Percentiles rank a stretch among this genome's conserved stretches.
Conservation (phyloP, 2,797 vertebrate species). For the Esox masquinongy region DNA sequence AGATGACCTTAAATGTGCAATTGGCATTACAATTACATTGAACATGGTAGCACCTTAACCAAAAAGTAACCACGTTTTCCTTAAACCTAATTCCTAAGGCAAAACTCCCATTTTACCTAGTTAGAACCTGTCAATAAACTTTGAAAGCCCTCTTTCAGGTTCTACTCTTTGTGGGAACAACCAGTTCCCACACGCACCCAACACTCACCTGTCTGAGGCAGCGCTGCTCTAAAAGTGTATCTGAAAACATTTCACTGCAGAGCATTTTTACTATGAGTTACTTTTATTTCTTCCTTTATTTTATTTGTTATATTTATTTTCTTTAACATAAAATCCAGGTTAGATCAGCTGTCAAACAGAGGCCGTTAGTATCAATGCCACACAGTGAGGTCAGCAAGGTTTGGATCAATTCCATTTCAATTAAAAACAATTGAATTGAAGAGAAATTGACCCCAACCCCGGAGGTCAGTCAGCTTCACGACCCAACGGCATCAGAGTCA, state of each 20-base stretch:
- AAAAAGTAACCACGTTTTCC: too few species aligned
- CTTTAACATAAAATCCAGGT: constrained; percentile 71
- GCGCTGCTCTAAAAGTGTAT: constrained; percentile 39
- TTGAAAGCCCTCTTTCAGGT: too few species aligned
- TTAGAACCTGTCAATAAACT: too few species aligned
- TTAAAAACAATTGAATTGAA: not conserved
- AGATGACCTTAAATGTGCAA: too few species aligned
- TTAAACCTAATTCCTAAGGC: too few species aligned
- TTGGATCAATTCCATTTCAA: not conserved
- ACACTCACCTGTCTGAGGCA: not conserved
- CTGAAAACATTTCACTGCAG: constrained; percentile 53
- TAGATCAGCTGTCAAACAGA: constrained; percentile 70
- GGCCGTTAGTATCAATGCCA: constrained; percentile 70
- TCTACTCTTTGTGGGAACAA: too few species aligned
- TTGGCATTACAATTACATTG: too few species aligned
- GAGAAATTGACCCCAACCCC: not conserved
- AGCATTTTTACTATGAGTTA: constrained; percentile 73
- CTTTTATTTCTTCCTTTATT: constrained; percentile 63
- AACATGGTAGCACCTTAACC: too few species aligned
- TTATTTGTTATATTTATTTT: constrained; percentile 64
- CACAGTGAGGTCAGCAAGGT: constrained; percentile 20
- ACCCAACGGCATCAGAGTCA: constrained; percentile 46
- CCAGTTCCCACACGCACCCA: not conserved
- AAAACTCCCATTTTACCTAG: too few species aligned
- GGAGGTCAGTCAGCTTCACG: constrained; percentile 47